Percentiles rank a stretch among this genome's conserved stretches.
phyloP scores from a whole-genome alignment of 2,113 vertebrate species.

The Chiloscyllium plagiosum region DNA sequence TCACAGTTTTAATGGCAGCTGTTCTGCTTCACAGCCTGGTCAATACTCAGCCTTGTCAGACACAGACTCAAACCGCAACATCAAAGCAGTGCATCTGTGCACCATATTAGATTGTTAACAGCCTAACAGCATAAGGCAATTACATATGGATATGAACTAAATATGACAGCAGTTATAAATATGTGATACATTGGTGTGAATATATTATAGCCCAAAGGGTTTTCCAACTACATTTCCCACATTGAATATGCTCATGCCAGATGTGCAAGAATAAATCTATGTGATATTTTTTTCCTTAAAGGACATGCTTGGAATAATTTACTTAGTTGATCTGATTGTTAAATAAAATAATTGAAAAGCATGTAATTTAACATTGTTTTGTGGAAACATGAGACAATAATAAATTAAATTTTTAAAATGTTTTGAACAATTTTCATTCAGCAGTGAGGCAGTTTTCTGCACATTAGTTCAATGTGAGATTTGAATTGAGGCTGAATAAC shows the following conservation, averaged over 20 bases:
- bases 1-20: slow-evolving; percentile 51
- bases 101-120: slow-evolving; percentile 37
- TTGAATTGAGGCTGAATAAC: background rate
- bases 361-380: background rate
- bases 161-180: slow-evolving; percentile 38
- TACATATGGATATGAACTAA: slow-evolving; percentile 38
- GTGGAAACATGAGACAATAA: background rate
- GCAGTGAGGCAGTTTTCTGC: background rate
- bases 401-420: background rate
- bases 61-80: slow-evolving; percentile 49
- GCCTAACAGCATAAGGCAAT: slow-evolving; percentile 38
- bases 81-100: slow-evolving; percentile 37
- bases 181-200: slow-evolving; percentile 38
- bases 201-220: slow-evolving; percentile 34
- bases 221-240: slow-evolving; percentile 23
- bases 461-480: background rate
- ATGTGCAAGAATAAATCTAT: slow-evolving; percentile 35
- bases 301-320: slow-evolving; percentile 17
- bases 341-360: background rate
- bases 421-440: background rate
- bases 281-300: slow-evolving; percentile 6
- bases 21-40: slow-evolving; percentile 59
- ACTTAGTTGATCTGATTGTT: background rate
- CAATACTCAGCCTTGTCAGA: slow-evolving; percentile 65
- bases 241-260: slow-evolving; percentile 25